phyloP scores from a whole-genome alignment of 2,113 vertebrate genomes.

The Boulengerochromis microlepis region DNA sequence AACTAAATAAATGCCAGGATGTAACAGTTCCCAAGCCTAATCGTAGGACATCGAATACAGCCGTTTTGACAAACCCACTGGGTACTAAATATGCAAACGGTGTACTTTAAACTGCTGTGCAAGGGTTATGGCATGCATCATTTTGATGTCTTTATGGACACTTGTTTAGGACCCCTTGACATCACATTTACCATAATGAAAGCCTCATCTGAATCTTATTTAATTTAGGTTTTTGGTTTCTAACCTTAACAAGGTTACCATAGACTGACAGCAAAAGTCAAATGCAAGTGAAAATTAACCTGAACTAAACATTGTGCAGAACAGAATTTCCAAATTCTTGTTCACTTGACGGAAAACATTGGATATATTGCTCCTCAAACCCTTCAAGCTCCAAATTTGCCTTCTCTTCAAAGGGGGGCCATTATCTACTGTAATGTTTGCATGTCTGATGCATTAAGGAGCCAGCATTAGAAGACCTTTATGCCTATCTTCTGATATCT shows the following conservation, averaged over 20 bases:
- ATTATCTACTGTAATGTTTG: background rate
- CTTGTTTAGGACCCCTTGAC: background rate
- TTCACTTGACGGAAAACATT: background rate
- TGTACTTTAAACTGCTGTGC: background rate
- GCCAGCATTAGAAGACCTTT: background rate
- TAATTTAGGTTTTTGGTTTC: background rate
- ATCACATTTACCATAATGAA: background rate
- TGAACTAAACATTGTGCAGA: background rate
- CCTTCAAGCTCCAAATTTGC: background rate
- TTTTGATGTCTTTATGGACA: background rate
- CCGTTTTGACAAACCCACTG: background rate
- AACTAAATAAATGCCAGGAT: background rate
- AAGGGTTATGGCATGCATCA: background rate
- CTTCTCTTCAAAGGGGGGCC: background rate
- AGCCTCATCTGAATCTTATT: background rate
- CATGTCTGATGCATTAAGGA: background rate
- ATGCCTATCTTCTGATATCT: background rate
- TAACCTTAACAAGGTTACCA: background rate
- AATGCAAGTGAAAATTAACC: background rate
- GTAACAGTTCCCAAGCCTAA: background rate
- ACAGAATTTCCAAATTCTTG: background rate
- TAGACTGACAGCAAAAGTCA: background rate
- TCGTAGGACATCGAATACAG: accelerated
- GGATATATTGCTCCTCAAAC: accelerated
- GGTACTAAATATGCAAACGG: background rate